phyloP scores from a whole-genome alignment of 2,888 invertebrate genomes.

The Zygaena filipendulae region DNA sequence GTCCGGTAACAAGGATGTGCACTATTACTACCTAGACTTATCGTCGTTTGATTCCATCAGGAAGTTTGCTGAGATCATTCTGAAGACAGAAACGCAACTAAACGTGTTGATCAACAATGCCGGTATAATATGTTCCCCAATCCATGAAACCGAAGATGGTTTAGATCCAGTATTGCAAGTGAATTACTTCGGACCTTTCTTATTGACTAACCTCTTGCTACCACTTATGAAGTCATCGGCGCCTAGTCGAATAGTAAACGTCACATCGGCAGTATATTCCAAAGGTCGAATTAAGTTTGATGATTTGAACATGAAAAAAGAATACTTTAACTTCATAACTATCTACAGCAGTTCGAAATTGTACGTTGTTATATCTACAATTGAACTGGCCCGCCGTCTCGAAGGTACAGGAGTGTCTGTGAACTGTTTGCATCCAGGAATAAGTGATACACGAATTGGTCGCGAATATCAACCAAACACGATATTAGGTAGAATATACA shows the following conservation, averaged over 20 bases:
- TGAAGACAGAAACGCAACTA: constrained; percentile 26
- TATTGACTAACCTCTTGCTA: constrained; percentile 69
- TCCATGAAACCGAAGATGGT: constrained; percentile 59
- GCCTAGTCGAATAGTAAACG: constrained; percentile 38
- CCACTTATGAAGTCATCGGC: constrained; percentile 29
- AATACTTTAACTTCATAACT: constrained; percentile 10
- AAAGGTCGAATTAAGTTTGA: constrained; percentile 19
- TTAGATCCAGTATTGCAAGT: constrained; percentile 66
- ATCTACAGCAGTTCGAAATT: constrained; percentile 56
- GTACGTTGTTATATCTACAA: constrained; percentile 70
- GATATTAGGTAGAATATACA: too few relatives aligned
- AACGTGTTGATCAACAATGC: constrained; percentile 56
- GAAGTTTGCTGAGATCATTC: constrained; percentile 48
- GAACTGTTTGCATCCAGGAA: constrained; percentile 86
- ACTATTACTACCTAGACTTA: constrained; percentile 23
- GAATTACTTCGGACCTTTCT: constrained; percentile 69
- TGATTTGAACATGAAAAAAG: constrained; percentile 20
- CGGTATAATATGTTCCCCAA: constrained; percentile 22
- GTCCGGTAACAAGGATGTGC: constrained; percentile 19
- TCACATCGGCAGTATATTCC: constrained; percentile 59
- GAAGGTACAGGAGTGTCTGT: constrained; percentile 77
- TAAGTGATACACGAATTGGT: constrained; percentile 72
- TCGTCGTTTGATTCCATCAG: constrained; percentile 30
- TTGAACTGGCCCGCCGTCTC: constrained; percentile 75
- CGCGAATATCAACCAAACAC: constrained; percentile 30